A percentile compares a stretch with the other conserved stretches of the same genome.
Evolutionary conservation across 2,113 vertebrate genomes (phyloP).

Genomic region (Halcyon malimbica): DNA sequence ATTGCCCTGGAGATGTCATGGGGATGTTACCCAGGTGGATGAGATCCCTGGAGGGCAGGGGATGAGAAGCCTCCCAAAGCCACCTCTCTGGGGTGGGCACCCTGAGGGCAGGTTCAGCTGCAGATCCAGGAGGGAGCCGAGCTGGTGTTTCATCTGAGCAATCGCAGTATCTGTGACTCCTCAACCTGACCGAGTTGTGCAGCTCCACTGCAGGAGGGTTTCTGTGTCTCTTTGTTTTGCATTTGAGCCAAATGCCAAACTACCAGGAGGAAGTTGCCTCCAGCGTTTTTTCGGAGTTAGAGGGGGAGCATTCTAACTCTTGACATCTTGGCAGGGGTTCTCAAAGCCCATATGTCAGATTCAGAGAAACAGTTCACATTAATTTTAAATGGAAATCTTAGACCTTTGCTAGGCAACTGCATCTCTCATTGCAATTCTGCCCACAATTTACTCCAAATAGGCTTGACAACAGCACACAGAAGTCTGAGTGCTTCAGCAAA

Average conservation of each 20-base stretch:
- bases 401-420: constrained; percentile 68
- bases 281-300: not conserved
- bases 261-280: constrained; percentile 37
- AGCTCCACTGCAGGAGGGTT: not conserved
- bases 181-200: not conserved
- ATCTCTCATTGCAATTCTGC: constrained; percentile 57
- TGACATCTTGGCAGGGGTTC: constrained; percentile 65
- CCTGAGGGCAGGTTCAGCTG: rapidly evolving
- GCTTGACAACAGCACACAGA: constrained; percentile 32
- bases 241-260: not conserved
- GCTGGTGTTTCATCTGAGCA: not conserved
- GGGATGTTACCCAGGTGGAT: not conserved
- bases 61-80: not conserved
- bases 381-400: constrained; percentile 69
- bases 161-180: rapidly evolving
- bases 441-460: constrained; percentile 50
- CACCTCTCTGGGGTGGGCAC: rapidly evolving
- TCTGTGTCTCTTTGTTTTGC: not conserved
- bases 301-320: constrained; percentile 44
- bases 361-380: constrained; percentile 53
- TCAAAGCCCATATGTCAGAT: constrained; percentile 61
- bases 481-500: constrained; percentile 56
- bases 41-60: not conserved
- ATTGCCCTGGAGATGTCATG: rapidly evolving
- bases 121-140: not conserved